Base-by-base conservation (phyloP, 2,888 invertebrate species). In the Baccha elongata region DNA sequence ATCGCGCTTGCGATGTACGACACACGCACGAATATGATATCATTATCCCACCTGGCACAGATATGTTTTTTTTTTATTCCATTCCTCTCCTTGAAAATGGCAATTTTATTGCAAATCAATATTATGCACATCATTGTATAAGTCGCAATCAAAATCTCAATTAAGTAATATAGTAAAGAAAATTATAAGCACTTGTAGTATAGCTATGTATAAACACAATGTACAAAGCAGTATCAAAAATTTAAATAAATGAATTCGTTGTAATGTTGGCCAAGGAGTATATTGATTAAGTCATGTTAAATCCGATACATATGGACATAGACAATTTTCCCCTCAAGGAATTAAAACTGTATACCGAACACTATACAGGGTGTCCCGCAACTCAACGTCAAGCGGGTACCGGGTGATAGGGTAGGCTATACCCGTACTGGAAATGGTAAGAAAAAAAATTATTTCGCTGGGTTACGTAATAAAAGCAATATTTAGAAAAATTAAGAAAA, bases 71-170 rank as follows among this genome's bases (percentile, higher is more conserved):
- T 72, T 44, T 65, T 46, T 67, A 13, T 50, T 55, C 23, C 58
- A 19, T 55, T 53, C 8, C 32, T 67, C 23, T 58, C 50, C 26
- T 67, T 50, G 15, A 64, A 74, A 73, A 76, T 40, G 13, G 32
- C 21, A 68, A 35, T 73, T 79, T 73, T 60, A 62, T 65, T 37
- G 60, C 68, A 42, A 74, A 73, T 68, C 55, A 53, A 68, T 73
- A 73, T 50, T 53, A 67, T 29, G 7, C 21, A n/a, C n/a, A n/a
- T n/a, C n/a, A 78, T 71, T 55, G 37, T 50, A 26, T 52, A 79
- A 67, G 67, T 68, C 62, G 53, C 73, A 67, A 68, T 73, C 79
- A 48, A 55, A 67, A 73, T 67, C 65, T 60, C 79, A 79, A 79
- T 62, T 73, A 73, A 79, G 55, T 68, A 67, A 53, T 40, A 53